Percentiles rank a stretch among this genome's conserved stretches.
phyloP scores from a whole-genome alignment of 2,797 vertebrate genomes.

The Danio kyathit region DNA sequence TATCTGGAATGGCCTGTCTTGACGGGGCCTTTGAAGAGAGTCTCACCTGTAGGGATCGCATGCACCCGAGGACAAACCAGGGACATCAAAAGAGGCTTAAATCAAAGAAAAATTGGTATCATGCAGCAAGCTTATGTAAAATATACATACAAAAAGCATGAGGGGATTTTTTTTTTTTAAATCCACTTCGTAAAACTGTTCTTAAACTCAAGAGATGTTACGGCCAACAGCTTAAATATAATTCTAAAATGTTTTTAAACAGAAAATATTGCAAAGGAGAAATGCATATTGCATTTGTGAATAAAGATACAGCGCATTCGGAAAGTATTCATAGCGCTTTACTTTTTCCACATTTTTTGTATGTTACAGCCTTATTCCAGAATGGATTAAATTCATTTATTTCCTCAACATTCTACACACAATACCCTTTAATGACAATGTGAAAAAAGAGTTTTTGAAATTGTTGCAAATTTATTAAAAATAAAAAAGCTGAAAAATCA shows the following conservation, averaged over 20 bases:
- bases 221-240: background rate
- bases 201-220: background rate
- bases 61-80: background rate
- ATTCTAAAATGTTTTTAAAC: background rate
- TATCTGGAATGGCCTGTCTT: conserved; percentile 15
- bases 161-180: background rate
- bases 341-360: too few species aligned
- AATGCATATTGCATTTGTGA: background rate
- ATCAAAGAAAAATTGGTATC: conserved; percentile 2
- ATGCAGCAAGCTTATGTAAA: background rate
- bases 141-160: background rate
- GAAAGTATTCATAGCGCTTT: too few species aligned
- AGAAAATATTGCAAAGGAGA: background rate
- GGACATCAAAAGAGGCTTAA: conserved; percentile 11
- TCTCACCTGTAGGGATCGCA: conserved; percentile 19
- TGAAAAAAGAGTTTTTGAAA: too few species aligned
- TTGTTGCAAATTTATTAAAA: too few species aligned
- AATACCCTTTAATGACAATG: too few species aligned
- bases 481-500: too few species aligned
- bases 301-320: background rate
- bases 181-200: background rate
- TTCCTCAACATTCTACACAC: too few species aligned
- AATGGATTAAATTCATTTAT: too few species aligned
- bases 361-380: too few species aligned
- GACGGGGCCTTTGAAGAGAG: conserved; percentile 19